Evolutionary conservation across 2,797 vertebrate species (phyloP).

Genomic region (Falco biarmicus): DNA sequence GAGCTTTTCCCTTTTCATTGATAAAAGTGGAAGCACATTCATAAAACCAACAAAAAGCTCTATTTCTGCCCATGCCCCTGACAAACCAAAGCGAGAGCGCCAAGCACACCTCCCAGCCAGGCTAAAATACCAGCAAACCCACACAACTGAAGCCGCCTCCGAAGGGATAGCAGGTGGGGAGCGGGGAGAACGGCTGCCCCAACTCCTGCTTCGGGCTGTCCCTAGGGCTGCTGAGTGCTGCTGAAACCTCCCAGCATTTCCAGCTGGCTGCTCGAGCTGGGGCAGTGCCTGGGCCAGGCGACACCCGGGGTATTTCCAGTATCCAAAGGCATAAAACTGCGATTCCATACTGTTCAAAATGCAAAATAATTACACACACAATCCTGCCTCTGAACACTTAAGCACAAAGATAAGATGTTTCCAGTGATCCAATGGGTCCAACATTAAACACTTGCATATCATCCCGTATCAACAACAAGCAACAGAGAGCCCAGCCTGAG

Average conservation of each 20-base stretch:
- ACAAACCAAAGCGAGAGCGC: not conserved
- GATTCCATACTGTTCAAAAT: not conserved
- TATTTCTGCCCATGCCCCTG: not conserved
- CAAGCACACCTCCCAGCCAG: not conserved
- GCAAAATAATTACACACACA: not conserved
- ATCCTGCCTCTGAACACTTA: accelerated
- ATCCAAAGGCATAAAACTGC: not conserved
- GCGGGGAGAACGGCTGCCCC: accelerated
- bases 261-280: accelerated
- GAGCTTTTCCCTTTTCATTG: not conserved
- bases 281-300: not conserved
- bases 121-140: not conserved
- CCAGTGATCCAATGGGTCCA: accelerated
- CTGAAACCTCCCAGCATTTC: not conserved
- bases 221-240: not conserved
- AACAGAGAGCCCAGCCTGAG: not conserved
- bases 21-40: not conserved
- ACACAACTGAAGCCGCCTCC: accelerated
- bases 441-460: accelerated
- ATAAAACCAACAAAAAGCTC: not conserved
- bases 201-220: accelerated
- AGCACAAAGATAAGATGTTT: not conserved
- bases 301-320: accelerated
- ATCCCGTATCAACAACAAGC: accelerated
- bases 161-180: accelerated